Conservation (phyloP, 2,888 invertebrate genomes). For the Phalera bucephala region DNA sequence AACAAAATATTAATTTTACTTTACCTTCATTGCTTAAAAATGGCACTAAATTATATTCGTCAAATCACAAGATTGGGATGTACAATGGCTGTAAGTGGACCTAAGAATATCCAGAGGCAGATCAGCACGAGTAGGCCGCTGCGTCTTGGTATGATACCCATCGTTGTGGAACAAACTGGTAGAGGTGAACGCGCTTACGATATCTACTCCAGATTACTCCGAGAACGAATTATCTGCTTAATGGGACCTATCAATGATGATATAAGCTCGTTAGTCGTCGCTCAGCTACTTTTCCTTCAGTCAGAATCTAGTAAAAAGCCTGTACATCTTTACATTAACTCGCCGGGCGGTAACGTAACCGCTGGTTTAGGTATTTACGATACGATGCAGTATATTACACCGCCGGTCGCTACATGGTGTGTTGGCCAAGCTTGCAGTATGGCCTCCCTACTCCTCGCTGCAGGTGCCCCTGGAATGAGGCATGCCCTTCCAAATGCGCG, state of each 20-base stretch:
- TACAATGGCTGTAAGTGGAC: slow-evolving; percentile 28
- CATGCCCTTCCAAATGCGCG: slow-evolving; percentile 98
- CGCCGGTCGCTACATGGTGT: slow-evolving; percentile 98
- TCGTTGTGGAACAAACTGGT: slow-evolving; percentile 99
- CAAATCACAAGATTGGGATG: slow-evolving; percentile 47
- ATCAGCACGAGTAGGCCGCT: slow-evolving; percentile 45
- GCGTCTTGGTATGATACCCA: slow-evolving; percentile 87
- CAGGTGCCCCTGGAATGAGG: slow-evolving; percentile 96
- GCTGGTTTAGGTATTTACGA: slow-evolving; percentile 99
- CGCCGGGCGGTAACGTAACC: slow-evolving; percentile 97
- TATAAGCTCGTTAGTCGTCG: slow-evolving; percentile 96
- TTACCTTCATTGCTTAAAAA: too few relatives aligned
- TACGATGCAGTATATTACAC: slow-evolving; percentile 99
- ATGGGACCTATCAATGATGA: slow-evolving; percentile 98
- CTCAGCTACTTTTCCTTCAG: slow-evolving; percentile 97
- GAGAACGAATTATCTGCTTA: slow-evolving; percentile 98
- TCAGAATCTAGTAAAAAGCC: slow-evolving; percentile 97
- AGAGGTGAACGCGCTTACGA: slow-evolving; percentile 98
- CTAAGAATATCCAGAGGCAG: slow-evolving; percentile 33
- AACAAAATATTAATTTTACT: too few relatives aligned
- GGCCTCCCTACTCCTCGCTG: slow-evolving; percentile 96
- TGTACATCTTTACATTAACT: slow-evolving; percentile 98
- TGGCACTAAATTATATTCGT: slow-evolving; percentile 61
- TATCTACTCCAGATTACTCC: slow-evolving; percentile 97
- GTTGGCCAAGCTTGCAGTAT: slow-evolving; percentile 99